Evolutionary conservation across 2,797 vertebrate genomes (phyloP).

Genomic region (Scleropages formosus): DNA sequence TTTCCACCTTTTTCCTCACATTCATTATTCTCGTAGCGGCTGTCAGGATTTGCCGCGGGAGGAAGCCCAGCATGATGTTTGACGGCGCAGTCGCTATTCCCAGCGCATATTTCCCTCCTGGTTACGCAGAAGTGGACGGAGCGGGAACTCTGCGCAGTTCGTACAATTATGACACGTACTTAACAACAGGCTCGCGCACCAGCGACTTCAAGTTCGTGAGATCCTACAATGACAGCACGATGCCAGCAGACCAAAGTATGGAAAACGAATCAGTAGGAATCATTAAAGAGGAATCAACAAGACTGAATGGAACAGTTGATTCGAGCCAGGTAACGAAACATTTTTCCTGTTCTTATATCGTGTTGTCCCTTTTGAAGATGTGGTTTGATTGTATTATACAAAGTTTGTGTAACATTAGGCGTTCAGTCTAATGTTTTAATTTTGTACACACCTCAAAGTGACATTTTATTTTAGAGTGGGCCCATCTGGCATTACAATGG

Average conservation of each 20-base stretch:
- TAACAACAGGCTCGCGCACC: constrained; percentile 41
- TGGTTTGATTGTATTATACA: no score
- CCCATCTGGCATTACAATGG: no score
- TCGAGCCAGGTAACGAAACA: not conserved
- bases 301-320: not conserved
- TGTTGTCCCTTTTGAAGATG: not conserved
- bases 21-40: constrained; percentile 43
- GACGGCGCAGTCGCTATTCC: constrained; percentile 38
- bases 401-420: no score
- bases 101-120: constrained; percentile 40
- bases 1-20: constrained; percentile 50
- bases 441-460: no score
- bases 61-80: constrained; percentile 41
- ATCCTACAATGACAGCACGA: constrained; percentile 16
- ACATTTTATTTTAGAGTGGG: no score
- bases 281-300: not conserved
- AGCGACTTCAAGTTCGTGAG: constrained; percentile 22
- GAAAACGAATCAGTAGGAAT: not conserved
- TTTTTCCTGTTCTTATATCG: not conserved
- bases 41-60: constrained; percentile 34
- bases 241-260: not conserved
- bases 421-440: no score
- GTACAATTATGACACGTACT: no score
- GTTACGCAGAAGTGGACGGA: constrained; percentile 39
- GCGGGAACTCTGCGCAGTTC: constrained; percentile 47